Evolutionary conservation across 1,140 invertebrate genomes (phyloP), one percentile per base, ranked within the genome.

Genomic region (Pinna nobilis): DNA sequence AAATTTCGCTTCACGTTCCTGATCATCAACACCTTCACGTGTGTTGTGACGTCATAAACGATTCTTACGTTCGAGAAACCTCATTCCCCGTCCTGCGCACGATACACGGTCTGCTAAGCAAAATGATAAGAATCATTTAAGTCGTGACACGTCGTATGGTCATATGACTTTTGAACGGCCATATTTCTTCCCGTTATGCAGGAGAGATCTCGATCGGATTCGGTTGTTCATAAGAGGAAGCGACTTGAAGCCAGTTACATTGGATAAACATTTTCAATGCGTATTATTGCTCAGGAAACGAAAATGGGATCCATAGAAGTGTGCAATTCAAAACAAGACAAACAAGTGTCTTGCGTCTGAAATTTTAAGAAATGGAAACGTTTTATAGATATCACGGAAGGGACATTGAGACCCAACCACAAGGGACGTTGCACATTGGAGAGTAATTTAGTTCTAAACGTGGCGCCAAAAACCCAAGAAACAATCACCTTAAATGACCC

Each of bases 261-360:
- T 64, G 9, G 37, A 69, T 47, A 50, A 33, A 64, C 41, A 35
- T 41, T 35, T 44, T 25, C 39, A 51, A 49, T 68, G 30, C 32
- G 66, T 47, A 33, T 63, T 53, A 13, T 61, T 35, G 30, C 35
- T 63, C 32, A 41, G 25, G 57, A 63, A 53, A 53, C 33, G 49
- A 49, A 1, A 47, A 69, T 68, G 59, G 72, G 64, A 11, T 74
- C 65, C 20, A 55, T 71, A 71, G 60, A 71, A 57, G 60, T 71
- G 18, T 71, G 47, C 18, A 64, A 73, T 41, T 44, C 7, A 9
- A 66, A 73, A 15, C 39, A 18, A 7, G 6, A 30, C 3, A 41
- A 35, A 41, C 68, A 66, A 66, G 33, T 74, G 2, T 50, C 72
- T 44, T 74, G 63, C 41, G 49, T 63, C 3, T 50, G 59, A 7